Base-by-base conservation (phyloP, 2,113 vertebrate species). In the Hystrix brachyura region DNA sequence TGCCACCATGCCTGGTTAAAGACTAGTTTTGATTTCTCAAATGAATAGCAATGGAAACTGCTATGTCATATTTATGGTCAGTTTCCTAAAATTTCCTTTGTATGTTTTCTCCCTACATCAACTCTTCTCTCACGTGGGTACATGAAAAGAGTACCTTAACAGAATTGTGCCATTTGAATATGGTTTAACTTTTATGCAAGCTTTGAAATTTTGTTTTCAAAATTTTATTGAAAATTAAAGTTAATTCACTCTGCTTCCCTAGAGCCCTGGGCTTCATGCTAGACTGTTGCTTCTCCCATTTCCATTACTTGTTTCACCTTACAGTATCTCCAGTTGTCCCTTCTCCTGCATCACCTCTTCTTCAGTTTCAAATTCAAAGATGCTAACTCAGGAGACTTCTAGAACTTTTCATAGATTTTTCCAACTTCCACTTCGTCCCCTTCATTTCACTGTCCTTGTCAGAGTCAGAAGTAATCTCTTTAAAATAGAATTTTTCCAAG, bases 171-270 rank as follows among this genome's bases (percentile, higher is more conserved):
- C 11, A 69, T 90, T 85, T 80, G 25, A 82, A 78, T 4, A 27
- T 21, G 4, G 90, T 87, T 92, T 57, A 84, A 71, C 53, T 65
- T 57, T 62, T 48, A 53, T 72, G 51, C 87, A 64, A 76, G 25
- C 13, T 76, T 76, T 76, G 72, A 29, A 76, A 6, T 29, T 29
- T 3, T 76, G 25, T 43, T 29, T 76, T 76, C 27, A 51, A 14
- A 48, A 8, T 78, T 17, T 87, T 72, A 55, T 59, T 92, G 67
- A 91, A 91, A 91, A 87, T 91, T n/a, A 53, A 81, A 34, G 15
- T 27, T 48, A 23, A n/a, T 94, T 3, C 0, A 10, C 64, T 87
- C 69, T 29, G 3, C 0, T 78, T 79, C 53, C 51, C 57, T 17
- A 17, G n/a, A 86, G n/a, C 7, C 21, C 23, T 76, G 7, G 4